Percentiles rank a stretch among this genome's conserved stretches.
phyloP scores from a whole-genome alignment of 2,888 invertebrate genomes.

The Hirudinaria manillensis region DNA sequence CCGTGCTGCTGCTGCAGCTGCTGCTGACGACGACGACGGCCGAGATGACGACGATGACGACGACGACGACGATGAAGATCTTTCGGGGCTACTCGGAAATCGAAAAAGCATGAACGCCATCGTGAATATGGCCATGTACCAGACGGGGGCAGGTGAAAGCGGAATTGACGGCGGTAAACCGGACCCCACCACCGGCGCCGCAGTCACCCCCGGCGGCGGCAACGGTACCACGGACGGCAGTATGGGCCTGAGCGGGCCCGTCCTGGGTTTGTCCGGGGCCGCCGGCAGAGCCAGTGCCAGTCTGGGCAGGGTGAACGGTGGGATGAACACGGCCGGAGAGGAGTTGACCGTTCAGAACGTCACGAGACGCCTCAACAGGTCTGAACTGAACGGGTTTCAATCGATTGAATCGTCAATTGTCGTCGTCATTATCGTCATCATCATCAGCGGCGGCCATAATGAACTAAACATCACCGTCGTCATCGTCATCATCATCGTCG shows the following conservation, averaged over 20 bases:
- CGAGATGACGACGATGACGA: too few species aligned
- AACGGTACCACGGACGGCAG: background rate
- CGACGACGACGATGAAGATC: too few species aligned
- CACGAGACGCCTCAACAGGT: conserved; percentile 25
- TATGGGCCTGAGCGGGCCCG: background rate
- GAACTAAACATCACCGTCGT: background rate
- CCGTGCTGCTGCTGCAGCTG: too few species aligned
- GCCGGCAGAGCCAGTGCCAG: background rate
- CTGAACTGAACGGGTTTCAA: background rate
- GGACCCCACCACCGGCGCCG: background rate
- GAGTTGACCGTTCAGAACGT: conserved; percentile 29
- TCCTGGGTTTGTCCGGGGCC: background rate
- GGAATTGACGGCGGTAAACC: background rate
- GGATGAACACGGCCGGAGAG: conserved; percentile 17
- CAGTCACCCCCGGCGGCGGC: background rate
- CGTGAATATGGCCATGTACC: conserved; percentile 17
- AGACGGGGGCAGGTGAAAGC: background rate
- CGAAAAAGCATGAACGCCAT: conserved; percentile 12
- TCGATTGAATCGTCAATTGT: too few species aligned
- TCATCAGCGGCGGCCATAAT: too few species aligned
- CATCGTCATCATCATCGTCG: background rate
- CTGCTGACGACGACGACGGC: too few species aligned
- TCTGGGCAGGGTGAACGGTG: conserved; percentile 28
- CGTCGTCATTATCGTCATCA: too few species aligned
- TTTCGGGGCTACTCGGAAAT: background rate